These are phyloP conservation scores for Calcarius ornatus DNA, from an alignment of 2,113 vertebrate genomes.

Conservation along the genomic window DNA sequence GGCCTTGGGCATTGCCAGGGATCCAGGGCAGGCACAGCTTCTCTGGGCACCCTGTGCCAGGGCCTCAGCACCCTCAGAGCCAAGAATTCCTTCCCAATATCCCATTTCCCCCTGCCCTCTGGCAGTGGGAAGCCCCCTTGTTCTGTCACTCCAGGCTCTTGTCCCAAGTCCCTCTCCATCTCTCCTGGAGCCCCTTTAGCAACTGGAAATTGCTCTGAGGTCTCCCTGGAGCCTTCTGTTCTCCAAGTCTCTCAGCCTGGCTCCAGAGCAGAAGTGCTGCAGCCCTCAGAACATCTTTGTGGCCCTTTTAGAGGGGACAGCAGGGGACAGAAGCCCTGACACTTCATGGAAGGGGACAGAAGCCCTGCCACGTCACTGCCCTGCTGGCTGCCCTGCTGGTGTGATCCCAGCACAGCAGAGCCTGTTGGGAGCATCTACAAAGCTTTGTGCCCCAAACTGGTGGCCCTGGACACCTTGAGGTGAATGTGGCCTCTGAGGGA, in stretches of 20 bases:
- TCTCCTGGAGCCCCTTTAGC: not conserved
- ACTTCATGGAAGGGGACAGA: not conserved
- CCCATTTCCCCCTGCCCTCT: not conserved
- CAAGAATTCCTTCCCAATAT: not conserved
- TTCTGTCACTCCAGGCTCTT: not conserved
- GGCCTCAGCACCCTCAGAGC: not conserved
- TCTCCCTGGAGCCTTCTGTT: not conserved
- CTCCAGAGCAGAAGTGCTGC: not conserved
- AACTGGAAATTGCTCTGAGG: not conserved
- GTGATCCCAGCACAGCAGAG: not conserved
- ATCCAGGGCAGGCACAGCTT: not conserved
- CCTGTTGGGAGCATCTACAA: not conserved
- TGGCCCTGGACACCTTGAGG: not conserved
- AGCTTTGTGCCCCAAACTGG: not conserved
- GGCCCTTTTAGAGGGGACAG: not conserved
- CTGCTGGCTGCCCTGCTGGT: fast-evolving
- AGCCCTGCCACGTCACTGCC: not conserved
- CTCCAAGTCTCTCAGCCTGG: not conserved
- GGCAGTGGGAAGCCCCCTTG: not conserved
- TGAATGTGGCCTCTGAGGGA: not conserved
- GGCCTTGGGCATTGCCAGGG: not conserved
- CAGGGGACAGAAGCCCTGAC: not conserved
- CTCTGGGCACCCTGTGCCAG: not conserved
- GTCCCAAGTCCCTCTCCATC: not conserved
- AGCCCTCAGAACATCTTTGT: not conserved